Percentiles rank a stretch among this genome's conserved stretches.
Conservation (phyloP, 2,888 invertebrate species). For the Xanthorhoe spadicearia region DNA sequence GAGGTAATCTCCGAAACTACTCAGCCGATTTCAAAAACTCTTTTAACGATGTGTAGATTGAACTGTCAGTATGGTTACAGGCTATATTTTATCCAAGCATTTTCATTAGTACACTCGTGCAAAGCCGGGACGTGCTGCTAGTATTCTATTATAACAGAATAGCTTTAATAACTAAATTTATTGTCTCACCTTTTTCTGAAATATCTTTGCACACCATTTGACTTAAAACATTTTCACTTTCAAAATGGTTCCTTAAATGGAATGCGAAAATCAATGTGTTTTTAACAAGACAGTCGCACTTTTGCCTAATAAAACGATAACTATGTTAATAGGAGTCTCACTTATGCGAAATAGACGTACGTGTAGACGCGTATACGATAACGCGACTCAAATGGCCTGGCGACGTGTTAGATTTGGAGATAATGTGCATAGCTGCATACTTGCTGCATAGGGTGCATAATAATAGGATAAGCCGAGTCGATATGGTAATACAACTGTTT, state of each 20-base stretch:
- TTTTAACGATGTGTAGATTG: no score
- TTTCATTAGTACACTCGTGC: no score
- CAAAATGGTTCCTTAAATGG: neutral
- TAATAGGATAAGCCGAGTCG: slow-evolving; percentile 24
- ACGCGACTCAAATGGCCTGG: slow-evolving; percentile 17
- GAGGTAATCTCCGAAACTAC: no score
- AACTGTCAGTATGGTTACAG: no score
- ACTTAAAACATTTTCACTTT: neutral
- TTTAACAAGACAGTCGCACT: neutral
- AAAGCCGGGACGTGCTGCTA: no score
- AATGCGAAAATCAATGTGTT: neutral
- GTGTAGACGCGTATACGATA: slow-evolving; percentile 25
- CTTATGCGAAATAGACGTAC: slow-evolving; percentile 20
- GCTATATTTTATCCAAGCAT: no score
- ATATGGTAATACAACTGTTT: slow-evolving; percentile 22
- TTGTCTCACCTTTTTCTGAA: neutral
- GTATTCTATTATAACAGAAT: no score
- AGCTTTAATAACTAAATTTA: no score
- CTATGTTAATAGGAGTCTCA: slow-evolving; percentile 12
- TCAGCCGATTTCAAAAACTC: no score
- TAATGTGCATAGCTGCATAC: slow-evolving; percentile 20
- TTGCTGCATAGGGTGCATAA: slow-evolving; percentile 30
- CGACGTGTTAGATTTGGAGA: slow-evolving; percentile 16
- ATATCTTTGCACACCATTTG: neutral
- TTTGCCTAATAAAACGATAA: slow-evolving; percentile 8